Conservation (phyloP, 1,140 invertebrate genomes). For the Drosophila sturtevanti region DNA sequence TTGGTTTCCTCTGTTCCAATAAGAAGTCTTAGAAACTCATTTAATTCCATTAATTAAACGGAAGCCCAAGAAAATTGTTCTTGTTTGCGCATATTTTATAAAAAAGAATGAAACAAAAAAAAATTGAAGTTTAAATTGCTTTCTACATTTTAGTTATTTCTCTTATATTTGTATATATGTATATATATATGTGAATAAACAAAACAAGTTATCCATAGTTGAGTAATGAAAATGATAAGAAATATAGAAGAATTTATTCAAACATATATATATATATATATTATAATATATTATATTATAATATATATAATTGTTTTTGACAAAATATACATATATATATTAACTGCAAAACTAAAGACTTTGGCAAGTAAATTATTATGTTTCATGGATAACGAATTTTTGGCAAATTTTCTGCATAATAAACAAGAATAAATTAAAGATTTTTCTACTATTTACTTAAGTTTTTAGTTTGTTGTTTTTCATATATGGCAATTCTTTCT, state of each 20-base stretch:
- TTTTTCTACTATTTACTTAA: not conserved
- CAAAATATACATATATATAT: too few species aligned
- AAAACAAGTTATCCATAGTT: not conserved
- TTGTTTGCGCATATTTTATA: not conserved
- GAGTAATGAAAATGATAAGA: too few species aligned
- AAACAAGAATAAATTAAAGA: not conserved
- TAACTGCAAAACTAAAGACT: too few species aligned
- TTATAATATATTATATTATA: too few species aligned
- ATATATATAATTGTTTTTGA: too few species aligned
- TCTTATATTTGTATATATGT: too few species aligned
- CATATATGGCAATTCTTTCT: not conserved
- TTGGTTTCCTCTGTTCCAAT: not conserved
- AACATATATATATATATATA: too few species aligned
- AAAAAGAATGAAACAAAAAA: not conserved
- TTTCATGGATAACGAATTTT: not conserved
- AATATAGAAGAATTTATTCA: too few species aligned
- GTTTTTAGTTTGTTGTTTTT: not conserved
- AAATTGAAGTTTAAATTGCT: not conserved
- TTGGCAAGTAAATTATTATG: too few species aligned
- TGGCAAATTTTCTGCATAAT: not conserved
- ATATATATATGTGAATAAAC: not conserved
- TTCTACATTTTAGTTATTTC: not conserved
- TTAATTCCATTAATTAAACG: constrained; percentile 7
- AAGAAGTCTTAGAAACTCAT: not conserved
- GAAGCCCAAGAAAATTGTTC: not conserved